Percentiles rank a stretch among this genome's conserved stretches.
Evolutionary conservation across 1,140 invertebrate species (phyloP).

Genomic region (Oryctes rhinoceros): DNA sequence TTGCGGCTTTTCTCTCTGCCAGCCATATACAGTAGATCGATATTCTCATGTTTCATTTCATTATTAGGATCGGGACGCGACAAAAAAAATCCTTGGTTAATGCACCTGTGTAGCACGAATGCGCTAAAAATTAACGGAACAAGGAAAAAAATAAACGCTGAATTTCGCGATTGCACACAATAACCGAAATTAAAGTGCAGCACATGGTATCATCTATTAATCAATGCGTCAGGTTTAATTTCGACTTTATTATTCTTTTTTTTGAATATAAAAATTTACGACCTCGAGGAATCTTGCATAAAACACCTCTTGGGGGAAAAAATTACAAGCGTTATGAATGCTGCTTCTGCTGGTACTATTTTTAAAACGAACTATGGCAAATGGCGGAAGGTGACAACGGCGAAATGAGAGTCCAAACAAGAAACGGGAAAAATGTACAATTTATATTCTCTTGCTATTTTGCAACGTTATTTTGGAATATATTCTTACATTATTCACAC

Average conservation of each 20-base stretch:
- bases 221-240: background rate
- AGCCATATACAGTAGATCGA: background rate
- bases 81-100: background rate
- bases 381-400: background rate
- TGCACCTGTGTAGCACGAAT: background rate
- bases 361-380: slow-evolving; percentile 5
- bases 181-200: background rate
- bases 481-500: slow-evolving; percentile 43
- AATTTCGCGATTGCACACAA: background rate
- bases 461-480: slow-evolving; percentile 38
- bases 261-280: no score
- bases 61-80: background rate
- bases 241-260: no score
- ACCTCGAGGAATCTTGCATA: no score
- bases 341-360: background rate
- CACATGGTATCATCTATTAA: background rate
- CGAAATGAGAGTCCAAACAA: slow-evolving; percentile 11
- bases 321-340: slow-evolving; percentile 4
- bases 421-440: slow-evolving; percentile 36
- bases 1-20: background rate
- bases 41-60: background rate
- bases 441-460: slow-evolving; percentile 41
- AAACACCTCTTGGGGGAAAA: background rate
- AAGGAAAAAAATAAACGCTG: background rate
- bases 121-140: background rate